Evolutionary conservation across 2,888 invertebrate genomes (phyloP).

Genomic region (Labia minor): DNA sequence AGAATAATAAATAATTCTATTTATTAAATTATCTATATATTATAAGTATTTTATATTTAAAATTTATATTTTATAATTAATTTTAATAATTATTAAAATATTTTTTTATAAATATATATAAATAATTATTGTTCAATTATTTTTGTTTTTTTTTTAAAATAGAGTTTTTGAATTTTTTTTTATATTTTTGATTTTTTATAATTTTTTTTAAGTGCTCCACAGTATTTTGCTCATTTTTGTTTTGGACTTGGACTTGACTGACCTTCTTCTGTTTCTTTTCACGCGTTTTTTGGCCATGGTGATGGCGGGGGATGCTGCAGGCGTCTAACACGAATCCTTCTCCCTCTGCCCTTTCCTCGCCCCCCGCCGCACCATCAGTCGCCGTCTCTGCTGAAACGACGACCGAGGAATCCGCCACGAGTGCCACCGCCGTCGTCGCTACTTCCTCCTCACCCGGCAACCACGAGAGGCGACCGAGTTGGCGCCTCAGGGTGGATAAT

Average conservation of each 20-base stretch:
- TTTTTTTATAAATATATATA: neutral
- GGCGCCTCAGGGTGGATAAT: constrained; percentile 83
- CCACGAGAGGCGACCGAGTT: constrained; percentile 76
- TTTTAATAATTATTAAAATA: neutral
- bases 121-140: neutral
- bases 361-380: constrained; percentile 39
- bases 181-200: neutral
- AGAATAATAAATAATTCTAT: too few species aligned
- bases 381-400: constrained; percentile 30
- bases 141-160: too few species aligned
- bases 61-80: neutral
- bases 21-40: too few species aligned
- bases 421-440: constrained; percentile 22
- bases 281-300: neutral
- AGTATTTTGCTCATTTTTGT: neutral
- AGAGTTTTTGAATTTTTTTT: too few species aligned
- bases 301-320: neutral
- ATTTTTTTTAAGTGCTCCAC: neutral
- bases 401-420: constrained; percentile 27
- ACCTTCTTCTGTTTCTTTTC: neutral
- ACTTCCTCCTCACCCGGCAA: constrained; percentile 22
- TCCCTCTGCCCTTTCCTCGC: constrained; percentile 23
- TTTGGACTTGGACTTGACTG: neutral
- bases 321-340: neutral
- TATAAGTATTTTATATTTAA: too few species aligned